Percentiles rank a stretch among this genome's conserved stretches.
These are phyloP conservation scores for Pollenia amentaria DNA, from an alignment of 2,888 invertebrate species.

Conservation along the genomic window DNA sequence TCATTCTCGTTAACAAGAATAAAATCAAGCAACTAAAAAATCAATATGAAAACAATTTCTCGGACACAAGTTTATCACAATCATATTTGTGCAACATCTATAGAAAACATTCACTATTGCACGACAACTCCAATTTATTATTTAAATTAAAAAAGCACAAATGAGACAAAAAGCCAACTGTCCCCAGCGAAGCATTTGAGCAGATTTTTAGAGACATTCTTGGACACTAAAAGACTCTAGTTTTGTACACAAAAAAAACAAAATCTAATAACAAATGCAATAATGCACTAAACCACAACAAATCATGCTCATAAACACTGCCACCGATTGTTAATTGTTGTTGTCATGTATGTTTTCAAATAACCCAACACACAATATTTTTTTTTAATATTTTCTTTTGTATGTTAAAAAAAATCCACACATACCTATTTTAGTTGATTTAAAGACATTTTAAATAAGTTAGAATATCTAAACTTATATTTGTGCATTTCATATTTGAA, in stretches of 20 bases:
- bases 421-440: too few species aligned
- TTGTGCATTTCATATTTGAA: too few species aligned
- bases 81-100: slow-evolving; percentile 2
- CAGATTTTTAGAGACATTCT: slow-evolving; percentile 1
- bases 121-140: slow-evolving; percentile 16
- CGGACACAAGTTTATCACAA: slow-evolving; percentile 17
- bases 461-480: too few species aligned
- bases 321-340: slow-evolving; percentile 12
- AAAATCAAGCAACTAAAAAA: slow-evolving; percentile 27
- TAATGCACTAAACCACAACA: not conserved
- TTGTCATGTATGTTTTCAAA: not conserved
- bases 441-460: too few species aligned
- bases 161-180: not conserved
- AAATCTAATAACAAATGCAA: not conserved
- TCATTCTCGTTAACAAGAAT: slow-evolving; percentile 39
- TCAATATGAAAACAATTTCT: slow-evolving; percentile 21
- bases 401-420: too few species aligned
- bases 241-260: too few species aligned
- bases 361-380: too few species aligned
- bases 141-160: slow-evolving; percentile 27
- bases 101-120: slow-evolving; percentile 20
- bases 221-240: not conserved
- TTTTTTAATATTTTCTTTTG: too few species aligned
- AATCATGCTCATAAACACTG: not conserved
- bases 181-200: not conserved